phyloP scores from a whole-genome alignment of 2,113 vertebrate species.

The Cricetomys ansorgei region DNA sequence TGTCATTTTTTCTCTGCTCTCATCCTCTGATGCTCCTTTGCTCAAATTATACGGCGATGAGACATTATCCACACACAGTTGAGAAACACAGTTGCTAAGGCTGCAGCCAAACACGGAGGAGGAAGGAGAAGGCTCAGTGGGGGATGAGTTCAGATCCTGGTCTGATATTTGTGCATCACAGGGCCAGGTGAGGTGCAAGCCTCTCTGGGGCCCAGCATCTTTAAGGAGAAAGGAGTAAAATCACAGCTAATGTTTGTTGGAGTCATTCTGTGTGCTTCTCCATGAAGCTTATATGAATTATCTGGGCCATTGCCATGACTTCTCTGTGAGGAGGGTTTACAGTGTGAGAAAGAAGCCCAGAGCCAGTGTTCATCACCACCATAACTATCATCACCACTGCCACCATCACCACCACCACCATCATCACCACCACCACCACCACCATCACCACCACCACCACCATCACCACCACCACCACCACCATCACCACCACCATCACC shows the following conservation, averaged over 20 bases:
- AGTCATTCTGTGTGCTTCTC: accelerated
- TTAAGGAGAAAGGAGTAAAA: not conserved
- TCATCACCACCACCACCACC: accelerated
- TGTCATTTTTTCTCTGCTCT: accelerated
- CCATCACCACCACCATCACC: accelerated
- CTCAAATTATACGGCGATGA: too few species aligned
- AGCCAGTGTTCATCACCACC: accelerated
- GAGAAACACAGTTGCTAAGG: accelerated
- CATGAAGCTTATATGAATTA: accelerated
- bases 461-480: accelerated
- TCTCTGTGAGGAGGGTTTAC: not conserved
- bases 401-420: accelerated
- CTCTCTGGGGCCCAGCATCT: not conserved
- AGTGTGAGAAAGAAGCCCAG: accelerated
- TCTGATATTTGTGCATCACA: accelerated
- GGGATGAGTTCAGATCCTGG: accelerated
- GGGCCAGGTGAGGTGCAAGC: not conserved
- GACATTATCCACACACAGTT: accelerated
- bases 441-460: accelerated
- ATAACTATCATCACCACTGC: accelerated
- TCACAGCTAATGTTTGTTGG: accelerated
- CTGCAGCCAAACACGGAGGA: accelerated
- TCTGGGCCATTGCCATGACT: accelerated
- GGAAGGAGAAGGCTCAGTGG: accelerated
- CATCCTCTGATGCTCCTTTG: accelerated